These are phyloP conservation scores for Bos taurus DNA, from an alignment of 2,113 vertebrate species.

Conservation along the genomic window DNA sequence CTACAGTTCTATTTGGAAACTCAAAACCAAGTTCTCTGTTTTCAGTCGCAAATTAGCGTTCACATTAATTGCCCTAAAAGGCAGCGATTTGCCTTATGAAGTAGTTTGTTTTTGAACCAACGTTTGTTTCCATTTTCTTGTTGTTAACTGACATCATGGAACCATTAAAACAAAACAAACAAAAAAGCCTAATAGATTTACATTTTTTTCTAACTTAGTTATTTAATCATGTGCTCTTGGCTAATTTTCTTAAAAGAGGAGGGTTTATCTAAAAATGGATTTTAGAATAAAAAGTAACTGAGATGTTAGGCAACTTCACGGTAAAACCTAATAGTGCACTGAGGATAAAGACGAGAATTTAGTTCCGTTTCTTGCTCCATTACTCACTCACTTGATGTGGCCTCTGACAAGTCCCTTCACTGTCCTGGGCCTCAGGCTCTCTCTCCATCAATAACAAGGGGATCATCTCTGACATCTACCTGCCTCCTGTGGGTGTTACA, in stretches of 20 bases:
- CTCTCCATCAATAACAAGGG: background rate
- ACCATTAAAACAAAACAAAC: background rate
- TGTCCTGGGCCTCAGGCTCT: conserved; percentile 46
- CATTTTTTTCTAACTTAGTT: background rate
- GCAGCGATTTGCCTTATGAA: background rate
- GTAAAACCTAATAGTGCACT: background rate
- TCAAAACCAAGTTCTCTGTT: background rate
- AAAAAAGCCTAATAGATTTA: background rate
- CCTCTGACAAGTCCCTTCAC: conserved; percentile 57
- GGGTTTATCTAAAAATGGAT: conserved; percentile 18
- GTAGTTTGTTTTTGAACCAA: conserved; percentile 21
- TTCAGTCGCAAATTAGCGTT: conserved; percentile 12
- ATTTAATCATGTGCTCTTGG: background rate
- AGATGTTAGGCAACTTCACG: conserved; percentile 15
- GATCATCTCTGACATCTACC: background rate
- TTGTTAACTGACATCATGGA: background rate
- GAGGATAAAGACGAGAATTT: conserved; percentile 5
- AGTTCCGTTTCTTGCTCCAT: conserved; percentile 24
- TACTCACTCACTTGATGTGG: conserved; percentile 64
- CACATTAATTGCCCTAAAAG: background rate
- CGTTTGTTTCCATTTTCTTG: conserved; percentile 10
- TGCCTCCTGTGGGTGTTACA: conserved; percentile 33
- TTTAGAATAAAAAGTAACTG: conserved; percentile 42
- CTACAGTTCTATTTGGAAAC: background rate
- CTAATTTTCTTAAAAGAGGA: background rate